These are phyloP conservation scores for Prochilodus magdalenae DNA, from an alignment of 2,113 vertebrate genomes.

Conservation along the genomic window DNA sequence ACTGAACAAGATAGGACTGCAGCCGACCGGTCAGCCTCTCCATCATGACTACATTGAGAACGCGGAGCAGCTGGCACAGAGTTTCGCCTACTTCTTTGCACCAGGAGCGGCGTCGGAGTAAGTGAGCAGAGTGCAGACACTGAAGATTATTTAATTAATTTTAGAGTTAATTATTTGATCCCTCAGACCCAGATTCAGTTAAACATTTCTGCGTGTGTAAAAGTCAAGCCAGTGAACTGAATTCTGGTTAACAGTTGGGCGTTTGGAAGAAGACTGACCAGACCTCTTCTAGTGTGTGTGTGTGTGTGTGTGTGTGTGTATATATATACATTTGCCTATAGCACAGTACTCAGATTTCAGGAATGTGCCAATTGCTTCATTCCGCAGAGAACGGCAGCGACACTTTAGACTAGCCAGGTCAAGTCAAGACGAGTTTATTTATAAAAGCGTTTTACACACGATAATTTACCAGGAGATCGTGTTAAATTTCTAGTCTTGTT, in stretches of 20 bases:
- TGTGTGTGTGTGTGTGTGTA: too few species aligned
- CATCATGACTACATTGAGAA: constrained; percentile 82
- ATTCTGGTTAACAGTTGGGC: not conserved
- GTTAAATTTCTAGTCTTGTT: too few species aligned
- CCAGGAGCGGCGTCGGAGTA: constrained; percentile 85
- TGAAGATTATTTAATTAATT: not conserved
- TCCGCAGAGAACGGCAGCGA: not conserved
- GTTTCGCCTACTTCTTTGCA: constrained; percentile 85
- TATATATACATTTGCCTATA: not conserved
- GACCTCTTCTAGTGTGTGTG: not conserved
- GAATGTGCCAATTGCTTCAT: not conserved
- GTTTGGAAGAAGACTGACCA: not conserved
- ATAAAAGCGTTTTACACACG: too few species aligned
- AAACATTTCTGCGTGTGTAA: not conserved
- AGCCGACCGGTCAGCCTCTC: constrained; percentile 70
- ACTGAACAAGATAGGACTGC: constrained; percentile 78
- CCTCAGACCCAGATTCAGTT: not conserved
- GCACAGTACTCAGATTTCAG: constrained; percentile 19
- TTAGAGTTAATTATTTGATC: not conserved
- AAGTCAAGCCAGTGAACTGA: too few species aligned
- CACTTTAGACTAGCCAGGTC: not conserved
- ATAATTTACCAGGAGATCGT: too few species aligned
- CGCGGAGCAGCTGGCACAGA: constrained; percentile 77
- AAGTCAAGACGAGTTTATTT: not conserved
- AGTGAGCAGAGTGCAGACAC: constrained; percentile 55